Evolutionary conservation across 2,797 vertebrate species (phyloP), one percentile per base, ranked within the genome.

Genomic region (Percopsis omiscomaycus): DNA sequence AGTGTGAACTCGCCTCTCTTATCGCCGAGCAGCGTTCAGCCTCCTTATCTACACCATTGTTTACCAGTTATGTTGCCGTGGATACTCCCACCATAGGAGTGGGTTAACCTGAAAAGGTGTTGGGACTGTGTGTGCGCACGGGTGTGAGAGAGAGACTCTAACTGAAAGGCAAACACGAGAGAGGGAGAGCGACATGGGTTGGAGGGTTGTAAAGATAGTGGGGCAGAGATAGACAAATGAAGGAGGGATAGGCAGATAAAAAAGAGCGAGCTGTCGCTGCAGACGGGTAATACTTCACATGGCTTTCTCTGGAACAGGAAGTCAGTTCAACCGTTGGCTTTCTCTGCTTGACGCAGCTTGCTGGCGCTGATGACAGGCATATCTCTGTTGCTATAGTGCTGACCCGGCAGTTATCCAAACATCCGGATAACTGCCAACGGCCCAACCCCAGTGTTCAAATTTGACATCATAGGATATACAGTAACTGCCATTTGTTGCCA

Each of bases 1-100:
- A 62, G 27, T 61, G 45, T 53, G 12, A 53, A 15, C 61, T 32
- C 15, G 14, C 44, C 55, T 59, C 58, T 75, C 61, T 32, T 50
- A 3, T 32, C 64, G 45, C 15, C 16, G 56, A 63, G 64, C 37
- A 9, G 37, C 1, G 5, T 37, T 37, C 29, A 52, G 53, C 10
- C 67, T n/a, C 45, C 75, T 89, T 85, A 83, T 85, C 87, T 59
- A 57, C 66, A 54, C 71, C 75, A 78, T 46, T 90, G 77, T 92
- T 92, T 91, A 91, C 81, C 80, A 90, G 89, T 92, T 92, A 73
- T 84, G 89, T 92, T 87, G 59, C 88, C 82, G 85, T 85, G 47
- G 87, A 0, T 77, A 92, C 81, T 28, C 66, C 51, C 70, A 55
- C 71, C 66, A 66, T 48, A 2, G 28, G 48, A 44, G 48, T 79